phyloP scores from a whole-genome alignment of 1,140 invertebrate species.

The Drosophila tani region DNA sequence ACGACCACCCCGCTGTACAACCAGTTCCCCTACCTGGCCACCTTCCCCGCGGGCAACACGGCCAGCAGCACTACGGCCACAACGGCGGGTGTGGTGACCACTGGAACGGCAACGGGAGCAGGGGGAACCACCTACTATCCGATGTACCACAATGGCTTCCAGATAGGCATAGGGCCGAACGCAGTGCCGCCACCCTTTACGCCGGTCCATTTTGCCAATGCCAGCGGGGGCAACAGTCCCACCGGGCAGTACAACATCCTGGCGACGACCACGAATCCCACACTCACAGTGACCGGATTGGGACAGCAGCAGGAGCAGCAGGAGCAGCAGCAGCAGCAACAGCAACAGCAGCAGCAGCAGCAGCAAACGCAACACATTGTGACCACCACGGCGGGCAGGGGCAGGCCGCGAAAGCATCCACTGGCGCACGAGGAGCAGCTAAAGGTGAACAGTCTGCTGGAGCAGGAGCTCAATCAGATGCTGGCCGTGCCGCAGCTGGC shows the following conservation, averaged over 20 bases:
- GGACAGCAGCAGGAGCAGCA: constrained; percentile 39
- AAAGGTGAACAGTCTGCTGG: constrained; percentile 74
- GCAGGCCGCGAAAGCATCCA: constrained; percentile 71
- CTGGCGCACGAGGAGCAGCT: constrained; percentile 58
- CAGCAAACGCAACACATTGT: constrained; percentile 34
- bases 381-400: constrained; percentile 67
- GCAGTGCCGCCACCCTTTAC: constrained; percentile 82
- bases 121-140: constrained; percentile 72
- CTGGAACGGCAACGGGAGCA: constrained; percentile 3
- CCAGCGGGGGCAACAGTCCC: constrained; percentile 65
- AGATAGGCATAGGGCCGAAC: constrained; percentile 77
- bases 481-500: constrained; percentile 61
- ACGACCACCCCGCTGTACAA: constrained; percentile 74
- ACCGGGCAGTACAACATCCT: constrained; percentile 72
- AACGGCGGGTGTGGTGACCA: constrained; percentile 24
- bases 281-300: constrained; percentile 50
- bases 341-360: constrained; percentile 24
- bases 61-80: constrained; percentile 44
- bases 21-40: constrained; percentile 80
- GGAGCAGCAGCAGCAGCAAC: constrained; percentile 50
- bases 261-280: constrained; percentile 52
- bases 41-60: constrained; percentile 62
- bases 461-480: constrained; percentile 83
- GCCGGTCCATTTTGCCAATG: constrained; percentile 76
- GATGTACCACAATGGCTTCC: constrained; percentile 85